Base-by-base conservation (phyloP, 2,113 vertebrate genomes). In the Pteropus alecto region DNA sequence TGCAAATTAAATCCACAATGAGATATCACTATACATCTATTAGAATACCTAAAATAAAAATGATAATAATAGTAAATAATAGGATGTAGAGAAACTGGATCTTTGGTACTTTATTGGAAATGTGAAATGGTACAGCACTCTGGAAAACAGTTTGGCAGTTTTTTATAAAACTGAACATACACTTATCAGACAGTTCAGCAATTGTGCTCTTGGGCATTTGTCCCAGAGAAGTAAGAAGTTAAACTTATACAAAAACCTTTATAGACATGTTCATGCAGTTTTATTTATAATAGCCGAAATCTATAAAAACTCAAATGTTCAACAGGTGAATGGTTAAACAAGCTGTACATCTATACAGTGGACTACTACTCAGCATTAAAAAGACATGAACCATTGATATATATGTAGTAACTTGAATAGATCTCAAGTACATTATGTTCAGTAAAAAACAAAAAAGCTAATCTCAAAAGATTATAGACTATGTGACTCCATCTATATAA, bases 361-460 rank as follows among this genome's bases (percentile, higher is more conserved):
- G 38, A 88, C 38, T 77, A 61, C 43, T 85, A 51, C 30, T 89
- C 51, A 90, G 24, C 28, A 63, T n/a, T 85, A 86, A 86, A 84
- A 92, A 92, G 48, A 92, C 79, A 43, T 16, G 16, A 91, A 70
- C 68, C 70, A 5, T 94, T 85, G 65, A 65, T 87, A 30, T 51
- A 15, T 51, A 15, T 90, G 35, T 8, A 61, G 18, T 88, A 65
- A 93, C 33, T 91, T 96, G 58, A n/a, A 43, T 87, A 83, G 46
- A 87, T 95, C 85, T 95, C 71, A 85, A 77, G 43, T 85, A n/a
- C 54, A 88, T 97, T 91, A 70, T 54, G 26, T 46, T 91, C 48
- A 84, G 26, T 79, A 61, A 85, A 46, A 78, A 78, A 77, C 41
- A 24, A 51, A 21, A 46, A 61, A 51, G 33, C 43, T 43, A 54